Conservation (phyloP, 2,113 vertebrate genomes). For the Amazona vittata region DNA sequence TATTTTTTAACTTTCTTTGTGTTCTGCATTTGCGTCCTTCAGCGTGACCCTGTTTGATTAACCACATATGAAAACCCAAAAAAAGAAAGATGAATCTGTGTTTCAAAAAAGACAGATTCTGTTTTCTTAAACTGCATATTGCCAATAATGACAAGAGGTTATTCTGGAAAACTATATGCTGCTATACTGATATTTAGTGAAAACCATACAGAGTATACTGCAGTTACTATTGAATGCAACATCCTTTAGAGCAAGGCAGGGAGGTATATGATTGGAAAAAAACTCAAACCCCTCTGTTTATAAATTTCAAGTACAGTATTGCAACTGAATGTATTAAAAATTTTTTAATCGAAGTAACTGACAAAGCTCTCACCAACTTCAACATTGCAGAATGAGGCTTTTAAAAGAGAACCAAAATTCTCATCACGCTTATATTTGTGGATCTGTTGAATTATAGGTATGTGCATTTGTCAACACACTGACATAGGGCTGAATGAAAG, state of each 20-base stretch:
- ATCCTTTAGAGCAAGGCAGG: rapidly evolving
- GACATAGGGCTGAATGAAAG: background rate
- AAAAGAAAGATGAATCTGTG: background rate
- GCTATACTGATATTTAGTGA: background rate
- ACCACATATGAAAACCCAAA: background rate
- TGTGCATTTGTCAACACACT: background rate
- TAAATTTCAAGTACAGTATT: background rate
- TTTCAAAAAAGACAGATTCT: background rate
- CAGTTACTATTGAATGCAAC: rapidly evolving
- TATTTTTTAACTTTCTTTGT: background rate
- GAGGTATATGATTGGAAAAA: rapidly evolving
- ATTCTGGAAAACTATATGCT: background rate
- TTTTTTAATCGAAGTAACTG: background rate
- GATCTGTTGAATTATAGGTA: background rate
- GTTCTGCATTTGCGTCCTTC: background rate
- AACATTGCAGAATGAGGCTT: rapidly evolving
- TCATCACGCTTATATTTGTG: background rate
- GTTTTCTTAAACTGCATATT: background rate
- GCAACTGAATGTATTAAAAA: background rate
- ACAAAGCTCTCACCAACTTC: background rate
- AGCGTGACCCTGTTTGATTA: background rate
- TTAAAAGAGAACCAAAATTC: background rate
- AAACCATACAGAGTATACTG: background rate
- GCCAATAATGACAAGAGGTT: background rate
- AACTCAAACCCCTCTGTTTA: background rate